These are phyloP conservation scores for Borostomias antarcticus DNA, from an alignment of 2,797 vertebrate species.

Conservation along the genomic window DNA sequence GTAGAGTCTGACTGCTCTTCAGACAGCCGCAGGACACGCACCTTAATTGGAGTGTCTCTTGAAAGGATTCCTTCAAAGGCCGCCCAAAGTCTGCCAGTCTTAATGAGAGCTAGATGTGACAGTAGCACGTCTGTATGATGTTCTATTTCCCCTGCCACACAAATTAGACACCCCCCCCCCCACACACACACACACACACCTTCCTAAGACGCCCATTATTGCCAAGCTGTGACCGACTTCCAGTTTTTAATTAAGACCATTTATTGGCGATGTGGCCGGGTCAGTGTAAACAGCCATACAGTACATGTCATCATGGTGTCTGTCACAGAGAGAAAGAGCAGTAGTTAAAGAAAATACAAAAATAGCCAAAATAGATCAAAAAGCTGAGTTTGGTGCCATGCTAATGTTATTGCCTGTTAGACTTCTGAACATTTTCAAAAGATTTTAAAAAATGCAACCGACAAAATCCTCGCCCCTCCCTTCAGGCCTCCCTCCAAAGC, in stretches of 20 bases:
- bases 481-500: no score
- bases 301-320: slow-evolving; percentile 42
- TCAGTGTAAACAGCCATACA: slow-evolving; percentile 68
- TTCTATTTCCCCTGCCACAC: slow-evolving; percentile 65
- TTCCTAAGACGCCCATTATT: slow-evolving; percentile 69
- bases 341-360: slow-evolving; percentile 16
- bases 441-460: no score
- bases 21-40: slow-evolving; percentile 71
- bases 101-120: slow-evolving; percentile 76
- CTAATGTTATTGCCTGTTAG: no score
- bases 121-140: slow-evolving; percentile 72
- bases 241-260: slow-evolving; percentile 76
- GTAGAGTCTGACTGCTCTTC: slow-evolving; percentile 27
- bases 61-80: slow-evolving; percentile 75
- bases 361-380: background rate
- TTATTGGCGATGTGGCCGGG: slow-evolving; percentile 67
- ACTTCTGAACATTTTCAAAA: no score
- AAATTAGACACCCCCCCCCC: slow-evolving; percentile 65
- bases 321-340: slow-evolving; percentile 28
- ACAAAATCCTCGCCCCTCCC: no score
- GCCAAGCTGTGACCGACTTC: slow-evolving; percentile 76
- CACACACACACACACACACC: background rate
- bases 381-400: background rate
- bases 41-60: slow-evolving; percentile 78
- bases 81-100: slow-evolving; percentile 59